Conservation (phyloP, 1,140 invertebrate genomes). For the Hydropsyche tenuis region DNA sequence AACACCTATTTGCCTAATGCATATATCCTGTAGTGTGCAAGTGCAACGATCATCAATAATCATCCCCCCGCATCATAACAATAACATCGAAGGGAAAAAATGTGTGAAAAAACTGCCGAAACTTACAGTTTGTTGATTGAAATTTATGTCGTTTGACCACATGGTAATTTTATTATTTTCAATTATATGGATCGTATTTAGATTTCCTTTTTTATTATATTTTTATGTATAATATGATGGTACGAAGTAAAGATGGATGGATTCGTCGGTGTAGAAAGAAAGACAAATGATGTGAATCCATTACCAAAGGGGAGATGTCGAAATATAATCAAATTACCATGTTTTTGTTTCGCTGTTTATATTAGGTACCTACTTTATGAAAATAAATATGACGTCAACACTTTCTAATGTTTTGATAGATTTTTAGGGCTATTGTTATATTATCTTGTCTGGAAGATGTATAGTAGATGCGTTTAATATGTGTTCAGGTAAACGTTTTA, state of each 20-base stretch:
- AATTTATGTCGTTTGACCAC: too few relatives aligned
- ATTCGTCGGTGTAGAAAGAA: constrained; percentile 35
- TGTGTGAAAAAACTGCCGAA: too few relatives aligned
- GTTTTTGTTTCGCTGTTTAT: constrained; percentile 3
- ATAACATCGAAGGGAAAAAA: too few relatives aligned
- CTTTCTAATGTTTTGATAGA: too few relatives aligned
- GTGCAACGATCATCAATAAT: constrained; percentile 38
- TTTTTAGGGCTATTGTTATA: too few relatives aligned
- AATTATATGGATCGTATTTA: too few relatives aligned
- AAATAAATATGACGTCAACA: too few relatives aligned
- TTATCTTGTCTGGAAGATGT: too few relatives aligned
- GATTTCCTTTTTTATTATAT: background rate
- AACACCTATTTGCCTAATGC: constrained; percentile 40
- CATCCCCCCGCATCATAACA: constrained; percentile 1
- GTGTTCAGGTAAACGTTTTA: background rate
- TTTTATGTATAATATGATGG: background rate
- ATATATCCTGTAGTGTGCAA: constrained; percentile 35
- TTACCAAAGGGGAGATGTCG: constrained; percentile 15
- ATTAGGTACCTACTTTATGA: too few relatives aligned
- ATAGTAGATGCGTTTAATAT: too few relatives aligned
- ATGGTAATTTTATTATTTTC: too few relatives aligned
- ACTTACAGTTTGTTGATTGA: too few relatives aligned
- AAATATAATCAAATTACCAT: constrained; percentile 17
- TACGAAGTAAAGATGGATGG: constrained; percentile 23
- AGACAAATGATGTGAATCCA: constrained; percentile 48